These are phyloP conservation scores for Microctenopoma lineatum DNA, from an alignment of 2,797 vertebrate genomes.

Conservation along the genomic window DNA sequence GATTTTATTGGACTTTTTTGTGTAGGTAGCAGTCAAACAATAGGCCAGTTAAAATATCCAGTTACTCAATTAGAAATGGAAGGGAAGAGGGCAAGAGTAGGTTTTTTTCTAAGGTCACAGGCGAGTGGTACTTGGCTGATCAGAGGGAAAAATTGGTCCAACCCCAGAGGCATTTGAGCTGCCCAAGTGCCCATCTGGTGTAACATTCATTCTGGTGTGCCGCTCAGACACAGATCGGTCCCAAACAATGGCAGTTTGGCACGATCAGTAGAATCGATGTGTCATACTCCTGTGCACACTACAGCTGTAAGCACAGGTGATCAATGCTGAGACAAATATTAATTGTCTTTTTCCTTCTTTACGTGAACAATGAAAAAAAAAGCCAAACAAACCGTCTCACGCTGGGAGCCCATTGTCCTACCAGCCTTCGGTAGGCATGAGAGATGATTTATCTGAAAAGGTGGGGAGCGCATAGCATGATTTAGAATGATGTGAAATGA, in stretches of 20 bases:
- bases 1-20: slow-evolving; percentile 9
- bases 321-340: not conserved
- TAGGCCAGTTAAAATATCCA: not conserved
- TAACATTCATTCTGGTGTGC: slow-evolving; percentile 32
- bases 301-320: not conserved
- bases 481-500: not conserved
- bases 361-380: not conserved
- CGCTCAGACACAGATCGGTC: slow-evolving; percentile 5
- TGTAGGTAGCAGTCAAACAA: slow-evolving; percentile 9
- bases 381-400: too few species aligned
- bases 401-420: not conserved
- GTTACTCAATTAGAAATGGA: not conserved
- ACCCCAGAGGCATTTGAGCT: slow-evolving; percentile 29
- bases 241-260: slow-evolving; percentile 21
- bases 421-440: not conserved
- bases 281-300: not conserved
- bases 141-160: slow-evolving; percentile 24
- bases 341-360: not conserved
- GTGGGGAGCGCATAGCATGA: not conserved
- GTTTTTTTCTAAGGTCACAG: slow-evolving; percentile 19
- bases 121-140: slow-evolving; percentile 28
- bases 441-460: not conserved
- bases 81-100: not conserved
- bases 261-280: slow-evolving; percentile 12
- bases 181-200: slow-evolving; percentile 30